Evolutionary conservation across 2,797 vertebrate genomes (phyloP), one percentile per base, ranked within the genome.

Genomic region (Pachyuromys duprasi): DNA sequence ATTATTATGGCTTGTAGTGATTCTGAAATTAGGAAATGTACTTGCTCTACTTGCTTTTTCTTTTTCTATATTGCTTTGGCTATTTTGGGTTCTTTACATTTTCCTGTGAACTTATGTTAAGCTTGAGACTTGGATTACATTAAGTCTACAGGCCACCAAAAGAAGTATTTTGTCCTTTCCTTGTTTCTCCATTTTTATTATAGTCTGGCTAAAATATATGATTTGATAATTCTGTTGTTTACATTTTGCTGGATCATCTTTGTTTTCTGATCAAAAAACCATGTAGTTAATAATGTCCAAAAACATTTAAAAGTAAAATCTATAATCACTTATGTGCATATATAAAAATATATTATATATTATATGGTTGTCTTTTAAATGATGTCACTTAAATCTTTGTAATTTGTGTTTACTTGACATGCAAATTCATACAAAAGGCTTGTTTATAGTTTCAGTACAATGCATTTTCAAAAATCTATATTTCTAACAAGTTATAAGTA

Each of bases 171-270:
- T 83, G n/a, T 76, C 39, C 24, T 86, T 60, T 62, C 14, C 9
- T 83, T 65, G 7, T 31, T 39, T 57, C 11, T 79, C 26, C 81
- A 18, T 90, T 65, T 92, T 82, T 57, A 75, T 79, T 74, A 67
- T 33, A 39, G 63, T 22, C 53, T 86, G 39, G 39, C 22, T 78
- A 74, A 45, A 86, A 86, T 17, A 24, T 70, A n/a, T 81, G 74
- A 80, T n/a, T 89, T 84, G 12, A 53, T 70, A 78, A 53, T 57
- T 62, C 36, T 42, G 24, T 26, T 28, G 8, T 63, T 82, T 82
- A 28, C 28, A 82, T 94, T 90, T 89, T 57, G 8, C 90, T 90
- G 75, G 90, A 65, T 65, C 31, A 87, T 63, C n/a, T 92, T 95
- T 84, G 53, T 90, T 78, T 31, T 78, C 28, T 79, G 57, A 89